These are phyloP conservation scores for Nyctereutes procyonoides DNA, from an alignment of 2,113 vertebrate species.

Conservation along the genomic window DNA sequence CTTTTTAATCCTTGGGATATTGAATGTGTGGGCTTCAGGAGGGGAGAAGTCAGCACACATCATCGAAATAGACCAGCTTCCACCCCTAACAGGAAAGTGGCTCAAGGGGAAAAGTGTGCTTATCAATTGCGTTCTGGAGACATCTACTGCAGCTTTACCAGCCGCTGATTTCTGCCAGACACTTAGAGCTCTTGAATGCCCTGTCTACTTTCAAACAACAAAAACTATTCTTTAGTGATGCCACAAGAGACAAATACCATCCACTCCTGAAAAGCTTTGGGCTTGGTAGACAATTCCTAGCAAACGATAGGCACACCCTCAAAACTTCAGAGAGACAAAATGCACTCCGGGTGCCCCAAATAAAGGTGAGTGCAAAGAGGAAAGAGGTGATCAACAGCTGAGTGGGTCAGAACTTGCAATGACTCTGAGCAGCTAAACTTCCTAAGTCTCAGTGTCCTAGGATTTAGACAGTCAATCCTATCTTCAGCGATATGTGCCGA, in stretches of 20 bases:
- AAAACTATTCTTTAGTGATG: slow-evolving; percentile 35
- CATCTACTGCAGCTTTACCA: slow-evolving; percentile 15
- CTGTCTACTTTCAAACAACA: slow-evolving; percentile 53
- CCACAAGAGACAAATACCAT: slow-evolving; percentile 15
- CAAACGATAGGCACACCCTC: not conserved
- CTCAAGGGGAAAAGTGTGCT: not conserved
- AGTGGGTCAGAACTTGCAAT: not conserved
- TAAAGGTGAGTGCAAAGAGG: not conserved
- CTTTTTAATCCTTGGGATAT: slow-evolving; percentile 56
- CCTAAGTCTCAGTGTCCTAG: not conserved
- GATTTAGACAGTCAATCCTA: not conserved
- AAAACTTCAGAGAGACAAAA: not conserved
- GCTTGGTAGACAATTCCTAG: not conserved
- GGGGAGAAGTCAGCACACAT: slow-evolving; percentile 32
- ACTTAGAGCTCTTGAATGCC: slow-evolving; percentile 34
- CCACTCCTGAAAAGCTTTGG: not conserved
- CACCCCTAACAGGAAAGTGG: slow-evolving; percentile 3
- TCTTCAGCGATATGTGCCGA: not conserved
- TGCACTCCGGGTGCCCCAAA: not conserved
- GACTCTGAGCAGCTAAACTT: not conserved
- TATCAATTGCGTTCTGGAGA: slow-evolving; percentile 35
- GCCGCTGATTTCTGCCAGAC: not conserved
- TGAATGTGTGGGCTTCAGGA: slow-evolving; percentile 11
- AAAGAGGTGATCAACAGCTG: not conserved
- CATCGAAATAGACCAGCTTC: slow-evolving; percentile 64